Percentiles rank a stretch among this genome's conserved stretches.
Evolutionary conservation across 2,113 vertebrate species (phyloP).

Genomic region (Elephas maximus): DNA sequence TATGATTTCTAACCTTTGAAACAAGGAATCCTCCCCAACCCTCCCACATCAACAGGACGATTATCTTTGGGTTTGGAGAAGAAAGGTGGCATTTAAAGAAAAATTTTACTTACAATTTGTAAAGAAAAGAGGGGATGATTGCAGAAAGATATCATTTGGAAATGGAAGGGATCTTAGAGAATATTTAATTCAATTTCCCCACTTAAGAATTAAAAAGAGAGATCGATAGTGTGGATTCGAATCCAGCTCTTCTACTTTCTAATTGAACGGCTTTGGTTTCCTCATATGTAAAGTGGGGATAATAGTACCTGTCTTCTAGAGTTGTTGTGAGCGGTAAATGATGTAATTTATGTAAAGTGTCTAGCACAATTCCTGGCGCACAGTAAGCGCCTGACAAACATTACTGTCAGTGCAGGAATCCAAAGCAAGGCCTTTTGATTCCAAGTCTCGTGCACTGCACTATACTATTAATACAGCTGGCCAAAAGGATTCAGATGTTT

Average conservation of each 20-base stretch:
- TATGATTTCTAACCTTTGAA: slow-evolving; percentile 38
- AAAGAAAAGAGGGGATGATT: background rate
- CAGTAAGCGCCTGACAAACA: slow-evolving; percentile 15
- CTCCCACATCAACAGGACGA: background rate
- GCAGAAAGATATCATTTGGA: slow-evolving; percentile 30
- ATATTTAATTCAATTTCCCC: background rate
- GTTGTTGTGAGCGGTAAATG: background rate
- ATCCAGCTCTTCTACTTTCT: background rate
- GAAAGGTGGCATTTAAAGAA: slow-evolving; percentile 48
- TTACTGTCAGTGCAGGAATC: background rate
- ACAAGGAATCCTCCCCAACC: background rate
- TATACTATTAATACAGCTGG: slow-evolving; percentile 1
- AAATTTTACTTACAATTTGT: slow-evolving; percentile 2
- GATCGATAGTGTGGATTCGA: background rate
- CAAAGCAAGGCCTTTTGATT: background rate
- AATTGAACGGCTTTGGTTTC: background rate
- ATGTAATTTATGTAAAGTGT: background rate
- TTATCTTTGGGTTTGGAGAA: slow-evolving; percentile 27
- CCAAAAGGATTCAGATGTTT: slow-evolving; percentile 20
- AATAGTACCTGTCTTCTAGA: slow-evolving; percentile 16
- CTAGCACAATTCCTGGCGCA: background rate
- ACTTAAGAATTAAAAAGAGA: background rate
- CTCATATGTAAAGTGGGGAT: background rate
- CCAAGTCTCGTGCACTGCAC: background rate
- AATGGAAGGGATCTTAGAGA: background rate